Base-by-base conservation (phyloP, 2,888 invertebrate species). In the Syrphus vitripennis region DNA sequence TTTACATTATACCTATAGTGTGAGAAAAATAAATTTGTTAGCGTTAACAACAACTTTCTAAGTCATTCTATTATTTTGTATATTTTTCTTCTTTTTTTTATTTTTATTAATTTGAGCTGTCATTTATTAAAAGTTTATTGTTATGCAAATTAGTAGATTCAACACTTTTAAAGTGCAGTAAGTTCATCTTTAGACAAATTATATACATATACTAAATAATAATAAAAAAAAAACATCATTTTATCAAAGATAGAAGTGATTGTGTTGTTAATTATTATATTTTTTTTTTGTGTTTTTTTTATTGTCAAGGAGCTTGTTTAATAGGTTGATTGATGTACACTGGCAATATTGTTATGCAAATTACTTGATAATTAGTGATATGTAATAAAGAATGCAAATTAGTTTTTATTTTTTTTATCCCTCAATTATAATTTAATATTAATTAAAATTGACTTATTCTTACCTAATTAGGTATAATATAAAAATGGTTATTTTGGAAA, bases 1-100 rank as follows among this genome's bases (percentile, higher is more conserved):
- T n/a, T 45, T 72, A 61, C 76, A 75, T 76, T 67, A 19, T n/a
- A n/a, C n/a, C n/a, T n/a, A n/a, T 48, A 65, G 83, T 83, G 79
- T 71, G 74, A 83, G 75, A 75, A 76, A 84, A 84, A 84, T 80
- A 84, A 10, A 76, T 76, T 84, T 50, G 63, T 83, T 79, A 83
- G 83, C 83, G 63, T 74, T 76, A 53, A 16, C 24, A 48, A 48
- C n/a, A 65, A 48, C 45, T 48, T 65, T 65, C 29, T 9, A 65
- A 45, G 45, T 45, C 29, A 63, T 26, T 42, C 9, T 63, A 42
- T 63, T 29, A 26, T 42, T 14, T 29, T 9, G 9, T 53, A 16
- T 16, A 12, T 31, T 57, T 31, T 29, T 10, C n/a, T n/a, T n/a
- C n/a, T 16, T 16, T 57, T 57, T 31, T 29, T 57, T n/a, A 10